Evolutionary conservation across 2,113 vertebrate genomes (phyloP), one percentile per base, ranked within the genome.

Genomic region (Sinocyclocheilus rhinocerous): DNA sequence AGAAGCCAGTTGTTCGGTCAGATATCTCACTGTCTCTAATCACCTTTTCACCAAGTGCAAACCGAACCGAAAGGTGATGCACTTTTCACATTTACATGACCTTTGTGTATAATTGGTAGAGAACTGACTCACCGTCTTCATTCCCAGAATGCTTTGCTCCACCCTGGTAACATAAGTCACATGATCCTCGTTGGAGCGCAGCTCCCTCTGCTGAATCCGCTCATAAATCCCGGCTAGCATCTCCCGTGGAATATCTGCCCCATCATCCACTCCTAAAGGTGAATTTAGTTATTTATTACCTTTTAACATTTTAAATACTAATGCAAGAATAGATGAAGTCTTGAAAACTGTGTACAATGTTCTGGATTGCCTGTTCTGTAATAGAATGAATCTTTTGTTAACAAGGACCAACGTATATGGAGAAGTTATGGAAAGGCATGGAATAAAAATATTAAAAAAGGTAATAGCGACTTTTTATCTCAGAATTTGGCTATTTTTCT

Each of bases 111-210:
- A 72, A 67, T 36, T 84, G 63, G 29, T 76, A 9, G 20, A 12
- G n/a, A 63, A 29, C 24, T 52, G 73, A 94, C 97, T 96, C 89
- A 99, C 98, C 18, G 97, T 97, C 95, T 99, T 99, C 95, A 99
- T 97, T 89, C 98, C 98, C 85, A 98, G 93, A 78, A 99, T 99
- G 90, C 97, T 99, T 92, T 99, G 99, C 90, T 99, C 98, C 95
- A 99, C 98, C 39, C 98, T 97, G 90, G 97, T 98, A 90, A 99
- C 98, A 0, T 99, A 99, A 1, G 98, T 99, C 89, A 99, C 98
- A 0, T 99, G 98, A 90, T 99, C 98, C 85, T 99, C 98, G 29
- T 99, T 99, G 86, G 98, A 99, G 86, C 97, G 97, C 3, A 99
- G 95, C 90, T 99, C 98, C 86, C 97, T 96, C 92, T 97, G 98